phyloP scores from a whole-genome alignment of 2,113 vertebrate species.

The Heliornis fulica region DNA sequence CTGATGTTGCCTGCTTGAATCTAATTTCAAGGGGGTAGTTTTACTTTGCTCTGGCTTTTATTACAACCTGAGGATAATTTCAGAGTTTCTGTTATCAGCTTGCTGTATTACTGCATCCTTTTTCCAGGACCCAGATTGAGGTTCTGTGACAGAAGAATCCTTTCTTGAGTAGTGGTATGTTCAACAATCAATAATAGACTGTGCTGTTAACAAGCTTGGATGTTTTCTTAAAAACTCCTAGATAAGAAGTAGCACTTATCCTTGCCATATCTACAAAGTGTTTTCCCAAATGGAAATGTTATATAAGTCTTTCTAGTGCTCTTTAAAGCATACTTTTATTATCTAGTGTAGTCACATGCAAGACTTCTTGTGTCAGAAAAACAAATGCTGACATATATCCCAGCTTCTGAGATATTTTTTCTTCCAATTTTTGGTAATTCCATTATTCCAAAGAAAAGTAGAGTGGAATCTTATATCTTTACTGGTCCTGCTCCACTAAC shows the following conservation, averaged over 20 bases:
- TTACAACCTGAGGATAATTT: not conserved
- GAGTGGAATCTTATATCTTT: not conserved
- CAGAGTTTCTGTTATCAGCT: not conserved
- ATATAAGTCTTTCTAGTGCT: not conserved
- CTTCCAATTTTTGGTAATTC: not conserved
- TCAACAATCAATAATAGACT: not conserved
- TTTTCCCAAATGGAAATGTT: not conserved
- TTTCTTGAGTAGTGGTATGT: not conserved
- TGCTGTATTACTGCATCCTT: not conserved
- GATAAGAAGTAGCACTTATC: not conserved
- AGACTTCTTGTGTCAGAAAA: not conserved
- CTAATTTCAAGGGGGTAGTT: not conserved
- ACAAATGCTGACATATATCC: not conserved
- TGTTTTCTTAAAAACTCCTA: not conserved
- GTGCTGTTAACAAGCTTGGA: not conserved
- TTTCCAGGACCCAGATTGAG: not conserved
- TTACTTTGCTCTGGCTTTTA: not conserved
- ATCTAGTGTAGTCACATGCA: not conserved
- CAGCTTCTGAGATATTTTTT: not conserved
- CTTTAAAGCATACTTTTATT: not conserved
- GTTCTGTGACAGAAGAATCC: not conserved
- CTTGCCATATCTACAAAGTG: not conserved
- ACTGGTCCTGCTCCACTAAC: not conserved
- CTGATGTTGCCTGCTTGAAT: not conserved
- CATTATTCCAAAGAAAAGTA: not conserved